phyloP scores from a whole-genome alignment of 2,113 vertebrate genomes.

The Campylomormyrus tamandua region DNA sequence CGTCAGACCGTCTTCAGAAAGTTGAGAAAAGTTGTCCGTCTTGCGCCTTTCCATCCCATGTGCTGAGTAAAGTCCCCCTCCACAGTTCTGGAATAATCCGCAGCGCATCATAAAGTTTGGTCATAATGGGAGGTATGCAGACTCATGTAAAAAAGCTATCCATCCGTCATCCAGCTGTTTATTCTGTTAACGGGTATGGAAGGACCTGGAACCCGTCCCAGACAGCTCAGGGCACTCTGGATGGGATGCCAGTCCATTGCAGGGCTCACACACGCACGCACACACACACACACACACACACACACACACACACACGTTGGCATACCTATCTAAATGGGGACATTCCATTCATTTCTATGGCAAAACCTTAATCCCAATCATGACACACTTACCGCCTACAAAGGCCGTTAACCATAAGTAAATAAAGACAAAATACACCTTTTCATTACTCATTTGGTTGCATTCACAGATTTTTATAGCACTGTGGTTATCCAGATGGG shows the following conservation, averaged over 20 bases:
- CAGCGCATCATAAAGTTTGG: not conserved
- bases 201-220: not conserved
- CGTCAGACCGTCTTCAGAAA: not conserved
- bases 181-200: not conserved
- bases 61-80: not conserved
- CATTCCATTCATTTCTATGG: too few species aligned
- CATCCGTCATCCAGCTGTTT: not conserved
- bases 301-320: not conserved
- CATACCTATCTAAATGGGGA: too few species aligned
- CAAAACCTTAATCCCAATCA: too few species aligned
- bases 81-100: not conserved
- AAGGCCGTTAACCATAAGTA: too few species aligned
- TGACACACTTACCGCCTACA: too few species aligned
- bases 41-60: not conserved
- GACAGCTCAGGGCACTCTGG: not conserved
- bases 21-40: not conserved
- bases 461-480: too few species aligned
- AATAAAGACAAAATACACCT: too few species aligned
- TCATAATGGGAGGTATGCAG: not conserved
- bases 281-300: not conserved
- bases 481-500: too few species aligned
- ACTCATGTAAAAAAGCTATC: not conserved
- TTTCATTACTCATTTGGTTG: too few species aligned
- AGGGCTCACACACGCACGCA: not conserved
- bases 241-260: not conserved